Conservation (phyloP, 1,140 invertebrate species). For the Drosophila fuyamai region DNA sequence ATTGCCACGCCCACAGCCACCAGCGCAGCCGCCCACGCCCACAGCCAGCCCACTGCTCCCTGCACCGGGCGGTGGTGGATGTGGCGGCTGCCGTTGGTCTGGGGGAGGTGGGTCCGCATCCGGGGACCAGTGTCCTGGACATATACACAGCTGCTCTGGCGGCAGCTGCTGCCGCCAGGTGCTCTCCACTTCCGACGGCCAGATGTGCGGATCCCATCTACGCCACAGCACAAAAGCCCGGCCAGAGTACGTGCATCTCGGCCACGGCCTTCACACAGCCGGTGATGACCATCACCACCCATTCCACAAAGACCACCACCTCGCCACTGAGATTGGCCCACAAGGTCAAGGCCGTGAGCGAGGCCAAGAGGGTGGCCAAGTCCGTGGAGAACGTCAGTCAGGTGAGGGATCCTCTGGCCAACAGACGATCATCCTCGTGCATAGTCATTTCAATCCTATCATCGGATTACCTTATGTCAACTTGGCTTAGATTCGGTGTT, state of each 20-base stretch:
- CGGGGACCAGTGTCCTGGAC: constrained; percentile 61
- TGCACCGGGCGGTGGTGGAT: constrained; percentile 69
- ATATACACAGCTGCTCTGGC: constrained; percentile 70
- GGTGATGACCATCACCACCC: constrained; percentile 70
- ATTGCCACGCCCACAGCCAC: constrained; percentile 56
- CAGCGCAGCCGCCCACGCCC: constrained; percentile 32
- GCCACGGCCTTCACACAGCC: constrained; percentile 70
- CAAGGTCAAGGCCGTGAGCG: constrained; percentile 5
- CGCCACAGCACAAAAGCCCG: constrained; percentile 80
- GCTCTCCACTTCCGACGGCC: constrained; percentile 45
- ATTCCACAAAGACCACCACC: constrained; percentile 52
- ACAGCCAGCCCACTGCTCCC: constrained; percentile 46
- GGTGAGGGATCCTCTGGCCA: constrained; percentile 61
- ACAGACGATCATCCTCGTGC: constrained; percentile 49
- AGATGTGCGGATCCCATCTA: constrained; percentile 72
- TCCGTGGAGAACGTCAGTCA: constrained; percentile 65
- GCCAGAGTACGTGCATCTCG: constrained; percentile 65
- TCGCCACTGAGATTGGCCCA: constrained; percentile 33
- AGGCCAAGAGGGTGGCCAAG: constrained; percentile 30
- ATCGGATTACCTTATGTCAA: neutral
- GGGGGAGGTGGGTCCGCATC: constrained; percentile 33
- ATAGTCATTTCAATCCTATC: constrained; percentile 29
- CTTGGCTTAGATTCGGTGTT: constrained; percentile 6
- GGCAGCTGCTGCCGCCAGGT: constrained; percentile 54
- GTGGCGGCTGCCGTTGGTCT: constrained; percentile 72